phyloP scores from a whole-genome alignment of 2,113 vertebrate genomes.

The Scophthalmus maximus region DNA sequence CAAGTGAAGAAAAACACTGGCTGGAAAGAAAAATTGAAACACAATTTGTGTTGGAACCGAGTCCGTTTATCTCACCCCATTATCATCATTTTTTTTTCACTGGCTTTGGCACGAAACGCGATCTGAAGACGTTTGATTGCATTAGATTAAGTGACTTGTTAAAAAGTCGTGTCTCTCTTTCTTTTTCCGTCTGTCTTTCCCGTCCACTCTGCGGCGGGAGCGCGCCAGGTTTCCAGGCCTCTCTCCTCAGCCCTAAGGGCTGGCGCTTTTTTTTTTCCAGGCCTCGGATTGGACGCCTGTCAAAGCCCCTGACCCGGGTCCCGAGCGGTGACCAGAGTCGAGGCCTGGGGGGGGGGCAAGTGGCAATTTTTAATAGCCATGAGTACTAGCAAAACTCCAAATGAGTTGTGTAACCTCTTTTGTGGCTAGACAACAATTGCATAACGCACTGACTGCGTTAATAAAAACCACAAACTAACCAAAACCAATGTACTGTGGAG shows the following conservation, averaged over 20 bases:
- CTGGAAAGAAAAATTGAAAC: conserved; percentile 24
- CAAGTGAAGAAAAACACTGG: conserved; percentile 8
- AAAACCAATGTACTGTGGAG: too few relatives aligned
- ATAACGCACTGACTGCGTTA: too few relatives aligned
- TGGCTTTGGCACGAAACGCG: conserved; percentile 14
- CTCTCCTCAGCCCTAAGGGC: neutral
- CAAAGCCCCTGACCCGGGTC: conserved; percentile 60
- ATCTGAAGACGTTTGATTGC: neutral
- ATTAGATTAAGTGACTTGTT: conserved; percentile 41
- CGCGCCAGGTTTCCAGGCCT: conserved; percentile 43
- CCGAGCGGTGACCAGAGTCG: conserved; percentile 52
- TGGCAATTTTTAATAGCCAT: too few relatives aligned
- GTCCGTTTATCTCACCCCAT: conserved; percentile 42
- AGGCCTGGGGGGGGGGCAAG: too few relatives aligned
- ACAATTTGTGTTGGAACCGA: conserved; percentile 49
- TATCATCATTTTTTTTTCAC: conserved; percentile 18
- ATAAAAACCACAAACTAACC: too few relatives aligned
- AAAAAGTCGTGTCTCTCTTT: conserved; percentile 17
- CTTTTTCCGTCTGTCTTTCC: conserved; percentile 36
- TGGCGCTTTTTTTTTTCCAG: conserved; percentile 56
- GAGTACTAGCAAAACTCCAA: too few relatives aligned
- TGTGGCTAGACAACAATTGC: too few relatives aligned
- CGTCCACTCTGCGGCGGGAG: neutral
- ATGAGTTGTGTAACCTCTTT: too few relatives aligned
- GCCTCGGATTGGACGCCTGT: conserved; percentile 38